phyloP scores from a whole-genome alignment of 2,113 vertebrate species.

The Leucosticte australis region DNA sequence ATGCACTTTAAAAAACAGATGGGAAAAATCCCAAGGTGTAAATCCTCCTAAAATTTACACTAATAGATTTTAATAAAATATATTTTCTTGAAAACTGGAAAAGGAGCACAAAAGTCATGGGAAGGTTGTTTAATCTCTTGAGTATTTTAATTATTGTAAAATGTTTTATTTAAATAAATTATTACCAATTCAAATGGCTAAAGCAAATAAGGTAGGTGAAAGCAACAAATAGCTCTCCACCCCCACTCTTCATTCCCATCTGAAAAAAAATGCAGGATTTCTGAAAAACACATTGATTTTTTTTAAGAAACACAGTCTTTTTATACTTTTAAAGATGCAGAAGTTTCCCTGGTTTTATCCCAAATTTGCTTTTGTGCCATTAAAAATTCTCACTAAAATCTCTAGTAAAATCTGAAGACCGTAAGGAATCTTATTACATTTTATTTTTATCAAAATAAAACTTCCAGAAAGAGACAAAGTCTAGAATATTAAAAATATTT shows the following conservation, averaged over 20 bases:
- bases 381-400: background rate
- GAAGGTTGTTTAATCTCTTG: slow-evolving; percentile 33
- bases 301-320: background rate
- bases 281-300: background rate
- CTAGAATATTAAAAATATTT: background rate
- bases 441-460: background rate
- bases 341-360: background rate
- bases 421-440: background rate
- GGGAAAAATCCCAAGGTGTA: slow-evolving; percentile 50
- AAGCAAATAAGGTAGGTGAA: background rate
- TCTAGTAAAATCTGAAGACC: background rate
- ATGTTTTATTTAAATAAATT: slow-evolving; percentile 17
- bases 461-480: background rate
- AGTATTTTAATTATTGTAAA: slow-evolving; percentile 39
- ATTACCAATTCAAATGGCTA: background rate
- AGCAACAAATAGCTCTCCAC: background rate
- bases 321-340: background rate
- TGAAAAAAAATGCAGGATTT: background rate
- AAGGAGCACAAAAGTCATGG: background rate
- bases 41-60: slow-evolving; percentile 60
- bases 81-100: slow-evolving; percentile 17
- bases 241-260: background rate
- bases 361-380: background rate
- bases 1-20: slow-evolving; percentile 54
- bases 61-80: slow-evolving; percentile 26